These are phyloP conservation scores for Lissonota sp. DNA, from an alignment of 2,888 invertebrate genomes.

Conservation along the genomic window DNA sequence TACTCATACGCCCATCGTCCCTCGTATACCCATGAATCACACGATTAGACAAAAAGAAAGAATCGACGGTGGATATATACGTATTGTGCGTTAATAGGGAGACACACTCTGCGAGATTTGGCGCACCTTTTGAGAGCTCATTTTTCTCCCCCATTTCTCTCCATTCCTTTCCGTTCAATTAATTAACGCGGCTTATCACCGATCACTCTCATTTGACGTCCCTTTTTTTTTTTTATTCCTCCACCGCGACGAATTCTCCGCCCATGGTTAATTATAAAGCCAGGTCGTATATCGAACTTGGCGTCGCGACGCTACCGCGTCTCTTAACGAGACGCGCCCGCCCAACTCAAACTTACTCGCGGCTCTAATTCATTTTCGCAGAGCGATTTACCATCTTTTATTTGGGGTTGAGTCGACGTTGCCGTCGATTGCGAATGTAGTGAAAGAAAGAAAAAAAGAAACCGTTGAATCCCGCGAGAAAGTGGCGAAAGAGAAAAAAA, in stretches of 20 bases:
- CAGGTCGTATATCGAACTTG: slow-evolving; percentile 61
- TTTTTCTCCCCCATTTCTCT: slow-evolving; percentile 26
- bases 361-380: too few species aligned
- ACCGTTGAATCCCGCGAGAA: slow-evolving; percentile 50
- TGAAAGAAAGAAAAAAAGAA: slow-evolving; percentile 36
- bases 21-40: slow-evolving; percentile 37
- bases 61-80: slow-evolving; percentile 38
- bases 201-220: slow-evolving; percentile 46
- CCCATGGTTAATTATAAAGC: slow-evolving; percentile 64
- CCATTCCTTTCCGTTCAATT: slow-evolving; percentile 59
- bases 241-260: neutral
- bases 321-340: slow-evolving; percentile 20
- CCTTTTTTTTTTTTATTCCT: too few species aligned
- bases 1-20: too few species aligned
- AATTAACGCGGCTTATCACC: slow-evolving; percentile 63
- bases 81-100: neutral
- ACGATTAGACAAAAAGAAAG: slow-evolving; percentile 41
- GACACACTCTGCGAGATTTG: slow-evolving; percentile 65
- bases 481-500: slow-evolving; percentile 68
- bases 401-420: slow-evolving; percentile 26
- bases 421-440: slow-evolving; percentile 61
- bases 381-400: neutral
- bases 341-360: slow-evolving; percentile 11
- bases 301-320: too few species aligned
- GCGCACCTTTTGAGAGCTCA: slow-evolving; percentile 56